Conservation (phyloP, 1,140 invertebrate genomes). For the Mizuhopecten yessoensis region DNA sequence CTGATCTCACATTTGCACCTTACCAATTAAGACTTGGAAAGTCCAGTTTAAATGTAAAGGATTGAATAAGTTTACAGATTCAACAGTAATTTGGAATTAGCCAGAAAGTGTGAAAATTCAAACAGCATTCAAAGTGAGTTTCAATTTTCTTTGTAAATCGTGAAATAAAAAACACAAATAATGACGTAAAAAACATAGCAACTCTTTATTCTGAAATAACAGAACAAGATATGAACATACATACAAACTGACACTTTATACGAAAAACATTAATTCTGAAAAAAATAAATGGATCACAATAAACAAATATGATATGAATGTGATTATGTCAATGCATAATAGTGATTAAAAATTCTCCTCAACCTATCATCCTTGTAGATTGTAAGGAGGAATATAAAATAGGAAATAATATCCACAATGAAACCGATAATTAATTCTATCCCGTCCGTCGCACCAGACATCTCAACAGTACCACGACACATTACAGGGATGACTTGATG, state of each 20-base stretch:
- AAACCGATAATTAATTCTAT: not conserved
- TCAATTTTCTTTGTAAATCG: too few species aligned
- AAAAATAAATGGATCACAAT: not conserved
- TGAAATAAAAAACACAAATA: not conserved
- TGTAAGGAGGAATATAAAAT: not conserved
- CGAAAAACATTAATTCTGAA: conserved; percentile 29
- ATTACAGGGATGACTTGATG: not conserved
- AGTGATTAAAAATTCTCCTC: not conserved
- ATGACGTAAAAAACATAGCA: conserved; percentile 28
- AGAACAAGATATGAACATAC: conserved; percentile 21
- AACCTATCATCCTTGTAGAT: not conserved
- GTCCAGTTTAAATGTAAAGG: too few species aligned
- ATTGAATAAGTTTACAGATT: too few species aligned
- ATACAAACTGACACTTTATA: conserved; percentile 6
- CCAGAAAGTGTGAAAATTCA: too few species aligned
- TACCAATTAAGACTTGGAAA: too few species aligned
- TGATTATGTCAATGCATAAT: not conserved
- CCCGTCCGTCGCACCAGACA: not conserved
- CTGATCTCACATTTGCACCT: too few species aligned
- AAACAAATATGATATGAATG: conserved; percentile 25
- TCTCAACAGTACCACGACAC: not conserved
- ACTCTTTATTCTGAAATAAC: conserved; percentile 35
- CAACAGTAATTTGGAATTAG: too few species aligned
- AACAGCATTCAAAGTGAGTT: too few species aligned
- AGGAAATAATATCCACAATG: not conserved